These are phyloP conservation scores for Bradypodion pumilum DNA, from an alignment of 2,797 vertebrate species.

Conservation along the genomic window DNA sequence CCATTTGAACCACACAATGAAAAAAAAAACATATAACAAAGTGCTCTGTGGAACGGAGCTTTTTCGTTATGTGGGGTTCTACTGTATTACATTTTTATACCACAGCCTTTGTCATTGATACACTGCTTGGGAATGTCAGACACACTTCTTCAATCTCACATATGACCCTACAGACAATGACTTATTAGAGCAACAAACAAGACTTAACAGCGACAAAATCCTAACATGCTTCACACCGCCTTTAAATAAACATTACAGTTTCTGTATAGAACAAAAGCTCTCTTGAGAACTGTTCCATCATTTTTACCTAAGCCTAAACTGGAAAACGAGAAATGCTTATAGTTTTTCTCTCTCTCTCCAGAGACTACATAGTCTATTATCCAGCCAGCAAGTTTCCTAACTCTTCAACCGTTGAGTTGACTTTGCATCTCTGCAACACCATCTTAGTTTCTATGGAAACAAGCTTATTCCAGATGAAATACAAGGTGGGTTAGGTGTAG, in stretches of 20 bases:
- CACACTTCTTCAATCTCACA: background rate
- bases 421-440: slow-evolving; percentile 51
- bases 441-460: slow-evolving; percentile 67
- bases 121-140: background rate
- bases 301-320: background rate
- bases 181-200: no score
- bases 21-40: no score
- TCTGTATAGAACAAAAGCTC: background rate
- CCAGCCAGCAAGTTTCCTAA: slow-evolving; percentile 37
- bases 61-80: no score
- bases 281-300: no score
- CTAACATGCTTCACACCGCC: background rate
- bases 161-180: background rate
- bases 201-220: background rate
- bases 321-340: background rate
- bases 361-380: background rate
- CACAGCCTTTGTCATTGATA: background rate
- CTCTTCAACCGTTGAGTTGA: slow-evolving; percentile 43
- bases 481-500: slow-evolving; percentile 48
- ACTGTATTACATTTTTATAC: no score
- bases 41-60: no score
- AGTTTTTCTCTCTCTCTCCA: slow-evolving; percentile 18
- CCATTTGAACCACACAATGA: no score
- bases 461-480: slow-evolving; percentile 53
- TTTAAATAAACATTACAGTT: background rate